phyloP scores from a whole-genome alignment of 2,113 vertebrate species.

The Sphaerodactylus townsendi region DNA sequence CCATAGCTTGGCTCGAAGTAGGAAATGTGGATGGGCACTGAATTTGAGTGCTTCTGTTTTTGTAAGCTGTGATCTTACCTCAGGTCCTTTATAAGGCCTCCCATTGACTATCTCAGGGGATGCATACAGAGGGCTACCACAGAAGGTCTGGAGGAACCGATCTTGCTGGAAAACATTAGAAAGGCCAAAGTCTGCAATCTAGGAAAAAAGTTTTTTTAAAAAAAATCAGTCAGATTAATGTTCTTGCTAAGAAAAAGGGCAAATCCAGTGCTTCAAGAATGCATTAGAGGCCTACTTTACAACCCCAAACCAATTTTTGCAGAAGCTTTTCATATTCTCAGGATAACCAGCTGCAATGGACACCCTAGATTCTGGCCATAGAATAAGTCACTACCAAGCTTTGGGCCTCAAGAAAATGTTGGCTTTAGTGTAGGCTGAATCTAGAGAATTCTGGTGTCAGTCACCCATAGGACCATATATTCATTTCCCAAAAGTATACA shows the following conservation, averaged over 20 bases:
- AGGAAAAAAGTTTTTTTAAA: neutral
- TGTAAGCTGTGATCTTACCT: slow-evolving; percentile 65
- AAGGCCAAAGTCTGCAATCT: slow-evolving; percentile 97
- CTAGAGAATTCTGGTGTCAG: neutral
- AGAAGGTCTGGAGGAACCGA: slow-evolving; percentile 92
- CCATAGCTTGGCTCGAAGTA: neutral
- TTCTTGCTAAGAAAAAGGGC: neutral
- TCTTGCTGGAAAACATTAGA: slow-evolving; percentile 91
- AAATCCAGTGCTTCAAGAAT: neutral
- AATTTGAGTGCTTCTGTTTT: neutral
- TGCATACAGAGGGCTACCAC: slow-evolving; percentile 93
- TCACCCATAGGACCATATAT: neutral
- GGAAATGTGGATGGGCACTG: neutral
- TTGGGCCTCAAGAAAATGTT: neutral
- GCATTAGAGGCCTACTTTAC: neutral
- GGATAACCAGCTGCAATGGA: neutral
- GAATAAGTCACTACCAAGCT: neutral
- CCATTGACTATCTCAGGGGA: slow-evolving; percentile 97
- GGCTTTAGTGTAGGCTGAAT: neutral
- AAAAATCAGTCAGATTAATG: neutral
- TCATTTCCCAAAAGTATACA: neutral
- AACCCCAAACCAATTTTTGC: neutral
- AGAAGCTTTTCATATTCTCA: neutral
- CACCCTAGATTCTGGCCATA: neutral
- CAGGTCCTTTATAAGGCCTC: slow-evolving; percentile 87